Conservation (phyloP, 2,113 vertebrate species). For the Saimiri boliviensis region DNA sequence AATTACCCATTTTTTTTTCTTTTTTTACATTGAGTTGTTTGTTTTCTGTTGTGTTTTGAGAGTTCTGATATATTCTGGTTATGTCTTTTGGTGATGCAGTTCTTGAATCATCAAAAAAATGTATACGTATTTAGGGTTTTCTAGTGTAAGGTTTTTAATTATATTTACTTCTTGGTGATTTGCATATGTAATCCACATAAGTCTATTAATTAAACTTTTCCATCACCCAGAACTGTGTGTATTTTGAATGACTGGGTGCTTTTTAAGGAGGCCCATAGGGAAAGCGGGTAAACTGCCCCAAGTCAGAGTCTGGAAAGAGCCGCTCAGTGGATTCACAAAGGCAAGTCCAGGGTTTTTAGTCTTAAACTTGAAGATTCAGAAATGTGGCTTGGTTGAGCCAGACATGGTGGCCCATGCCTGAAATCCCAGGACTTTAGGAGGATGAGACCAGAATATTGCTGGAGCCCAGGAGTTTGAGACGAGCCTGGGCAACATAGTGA, state of each 20-base stretch:
- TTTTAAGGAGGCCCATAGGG: neutral
- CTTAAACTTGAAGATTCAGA: neutral
- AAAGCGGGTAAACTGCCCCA: neutral
- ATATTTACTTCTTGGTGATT: neutral
- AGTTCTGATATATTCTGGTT: constrained; percentile 3
- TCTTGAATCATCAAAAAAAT: constrained; percentile 46
- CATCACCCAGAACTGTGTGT: neutral
- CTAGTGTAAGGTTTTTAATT: neutral
- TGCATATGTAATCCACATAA: neutral
- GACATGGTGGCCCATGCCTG: too few species aligned
- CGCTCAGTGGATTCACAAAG: neutral
- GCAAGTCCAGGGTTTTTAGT: neutral
- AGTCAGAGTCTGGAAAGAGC: neutral
- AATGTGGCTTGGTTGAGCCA: neutral
- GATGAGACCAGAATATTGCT: too few species aligned
- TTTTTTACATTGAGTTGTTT: neutral
- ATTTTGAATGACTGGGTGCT: constrained; percentile 6
- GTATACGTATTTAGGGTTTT: neutral
- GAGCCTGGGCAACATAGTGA: too few species aligned
- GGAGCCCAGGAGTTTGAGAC: too few species aligned
- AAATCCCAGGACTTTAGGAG: too few species aligned
- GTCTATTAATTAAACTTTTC: constrained; percentile 38
- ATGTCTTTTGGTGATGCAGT: neutral
- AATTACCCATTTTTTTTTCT: neutral
- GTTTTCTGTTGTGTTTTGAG: constrained; percentile 4